Conservation (phyloP, 2,888 invertebrate species). For the Caenorhabditis sp. region DNA sequence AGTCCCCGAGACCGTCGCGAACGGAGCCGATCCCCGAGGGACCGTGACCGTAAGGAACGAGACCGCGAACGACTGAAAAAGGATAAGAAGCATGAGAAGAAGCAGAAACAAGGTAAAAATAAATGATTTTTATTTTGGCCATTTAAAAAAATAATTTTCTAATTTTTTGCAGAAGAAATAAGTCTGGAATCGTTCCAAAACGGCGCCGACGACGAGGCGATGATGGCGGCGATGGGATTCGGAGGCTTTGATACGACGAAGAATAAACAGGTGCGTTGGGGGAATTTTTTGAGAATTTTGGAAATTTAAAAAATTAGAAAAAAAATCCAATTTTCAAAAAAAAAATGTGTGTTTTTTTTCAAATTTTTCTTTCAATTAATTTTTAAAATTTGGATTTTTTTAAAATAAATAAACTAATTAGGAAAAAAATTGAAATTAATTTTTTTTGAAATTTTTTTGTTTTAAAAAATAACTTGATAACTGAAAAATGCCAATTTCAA, state of each 20-base stretch:
- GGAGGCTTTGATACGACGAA: slow-evolving; percentile 96
- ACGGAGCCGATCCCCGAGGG: slow-evolving; percentile 60
- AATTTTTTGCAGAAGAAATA: slow-evolving; percentile 56
- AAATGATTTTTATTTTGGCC: neutral
- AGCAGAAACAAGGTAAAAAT: slow-evolving; percentile 31
- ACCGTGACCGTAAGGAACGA: slow-evolving; percentile 61
- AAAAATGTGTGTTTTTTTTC: no score
- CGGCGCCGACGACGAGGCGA: slow-evolving; percentile 74
- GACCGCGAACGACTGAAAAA: slow-evolving; percentile 60
- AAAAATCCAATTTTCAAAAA: no score
- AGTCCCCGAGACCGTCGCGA: slow-evolving; percentile 60
- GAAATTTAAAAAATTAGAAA: neutral
- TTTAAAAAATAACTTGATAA: no score
- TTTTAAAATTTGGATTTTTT: no score
- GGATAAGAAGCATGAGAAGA: slow-evolving; percentile 42
- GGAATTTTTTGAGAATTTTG: neutral
- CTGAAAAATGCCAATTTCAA: no score
- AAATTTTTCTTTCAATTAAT: no score
- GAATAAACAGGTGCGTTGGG: slow-evolving; percentile 81
- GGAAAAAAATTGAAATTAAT: no score
- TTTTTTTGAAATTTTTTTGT: no score
- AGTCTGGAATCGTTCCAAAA: slow-evolving; percentile 46
- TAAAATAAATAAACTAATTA: no score
- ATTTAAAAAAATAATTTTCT: no score
- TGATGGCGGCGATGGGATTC: slow-evolving; percentile 91